Percentiles rank a stretch among this genome's conserved stretches.
Evolutionary conservation across 2,888 invertebrate species (phyloP).

Genomic region (Lasioglossum morio): DNA sequence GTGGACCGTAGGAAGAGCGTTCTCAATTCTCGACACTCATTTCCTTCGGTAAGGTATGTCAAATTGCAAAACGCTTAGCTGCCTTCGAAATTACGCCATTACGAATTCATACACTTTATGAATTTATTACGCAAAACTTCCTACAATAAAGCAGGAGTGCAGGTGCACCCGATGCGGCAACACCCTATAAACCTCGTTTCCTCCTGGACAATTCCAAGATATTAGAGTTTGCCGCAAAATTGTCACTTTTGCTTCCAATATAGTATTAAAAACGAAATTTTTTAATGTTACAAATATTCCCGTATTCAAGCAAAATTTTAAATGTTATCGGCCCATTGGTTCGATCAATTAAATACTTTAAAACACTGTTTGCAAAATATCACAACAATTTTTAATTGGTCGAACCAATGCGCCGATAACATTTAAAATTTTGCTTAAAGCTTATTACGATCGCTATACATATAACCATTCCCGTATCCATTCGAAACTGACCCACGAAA

Average conservation of each 20-base stretch:
- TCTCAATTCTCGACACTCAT: background rate
- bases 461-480: too few relatives aligned
- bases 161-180: background rate
- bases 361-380: too few relatives aligned
- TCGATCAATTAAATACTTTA: too few relatives aligned
- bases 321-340: too few relatives aligned
- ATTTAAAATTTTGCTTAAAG: too few relatives aligned
- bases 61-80: background rate
- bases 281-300: too few relatives aligned
- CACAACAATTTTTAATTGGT: too few relatives aligned
- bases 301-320: too few relatives aligned
- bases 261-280: background rate
- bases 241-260: background rate
- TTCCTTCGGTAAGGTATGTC: background rate
- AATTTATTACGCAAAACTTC: slow-evolving; percentile 6
- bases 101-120: background rate
- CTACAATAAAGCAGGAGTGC: background rate
- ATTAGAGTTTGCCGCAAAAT: background rate
- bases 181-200: background rate
- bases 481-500: too few relatives aligned
- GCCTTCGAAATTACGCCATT: background rate
- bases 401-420: too few relatives aligned
- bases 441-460: too few relatives aligned
- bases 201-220: background rate
- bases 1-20: background rate